phyloP scores from a whole-genome alignment of 2,888 invertebrate species.

The Drosophila mettleri region DNA sequence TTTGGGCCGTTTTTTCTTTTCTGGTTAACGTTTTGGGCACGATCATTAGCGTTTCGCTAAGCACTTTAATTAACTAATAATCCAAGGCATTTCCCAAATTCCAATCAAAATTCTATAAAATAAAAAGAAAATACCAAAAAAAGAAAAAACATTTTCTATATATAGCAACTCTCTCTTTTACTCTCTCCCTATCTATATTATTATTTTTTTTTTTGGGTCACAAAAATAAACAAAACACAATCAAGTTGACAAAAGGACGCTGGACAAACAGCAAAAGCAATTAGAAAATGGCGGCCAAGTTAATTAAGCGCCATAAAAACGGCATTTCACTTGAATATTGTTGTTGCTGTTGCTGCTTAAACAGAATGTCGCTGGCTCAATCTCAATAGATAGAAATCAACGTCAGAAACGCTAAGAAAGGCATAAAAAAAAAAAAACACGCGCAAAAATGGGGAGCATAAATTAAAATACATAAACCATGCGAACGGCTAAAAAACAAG shows the following conservation, averaged over 20 bases:
- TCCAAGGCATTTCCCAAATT: slow-evolving; percentile 33
- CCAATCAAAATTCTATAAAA: slow-evolving; percentile 28
- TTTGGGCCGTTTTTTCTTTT: slow-evolving; percentile 1
- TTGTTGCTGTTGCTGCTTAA: slow-evolving; percentile 49
- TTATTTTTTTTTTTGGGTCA: slow-evolving; percentile 5
- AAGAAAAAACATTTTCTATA: slow-evolving; percentile 5
- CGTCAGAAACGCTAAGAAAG: slow-evolving; percentile 54
- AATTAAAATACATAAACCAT: slow-evolving; percentile 77
- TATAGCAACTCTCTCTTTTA: not conserved
- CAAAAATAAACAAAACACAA: slow-evolving; percentile 53
- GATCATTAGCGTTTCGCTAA: slow-evolving; percentile 61
- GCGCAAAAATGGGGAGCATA: slow-evolving; percentile 60
- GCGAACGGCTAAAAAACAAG: slow-evolving; percentile 74
- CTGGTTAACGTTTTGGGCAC: slow-evolving; percentile 12
- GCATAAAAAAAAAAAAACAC: slow-evolving; percentile 49
- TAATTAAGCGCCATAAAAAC: slow-evolving; percentile 79
- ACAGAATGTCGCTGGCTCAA: slow-evolving; percentile 66
- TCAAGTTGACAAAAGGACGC: slow-evolving; percentile 65
- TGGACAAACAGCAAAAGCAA: slow-evolving; percentile 70
- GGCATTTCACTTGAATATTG: slow-evolving; percentile 50
- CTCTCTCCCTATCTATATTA: not conserved
- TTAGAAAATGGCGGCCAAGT: slow-evolving; percentile 76
- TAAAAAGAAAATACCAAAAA: not conserved
- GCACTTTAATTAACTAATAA: slow-evolving; percentile 69
- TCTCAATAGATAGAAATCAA: slow-evolving; percentile 77